Percentiles rank a stretch among this genome's conserved stretches.
phyloP scores from a whole-genome alignment of 2,888 invertebrate species.

The Mythimna ferrago region DNA sequence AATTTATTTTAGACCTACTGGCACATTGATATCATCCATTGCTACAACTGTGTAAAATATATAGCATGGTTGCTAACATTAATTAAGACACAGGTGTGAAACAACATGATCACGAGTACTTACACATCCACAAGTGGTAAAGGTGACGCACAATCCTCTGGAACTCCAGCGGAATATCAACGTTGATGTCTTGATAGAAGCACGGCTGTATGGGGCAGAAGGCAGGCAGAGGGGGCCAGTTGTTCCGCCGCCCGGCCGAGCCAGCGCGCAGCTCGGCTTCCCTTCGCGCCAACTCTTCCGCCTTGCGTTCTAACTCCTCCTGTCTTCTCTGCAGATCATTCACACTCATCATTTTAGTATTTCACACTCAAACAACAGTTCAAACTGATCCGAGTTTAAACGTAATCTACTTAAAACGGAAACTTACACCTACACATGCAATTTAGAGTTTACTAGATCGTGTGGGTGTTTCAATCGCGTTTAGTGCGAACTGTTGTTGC shows the following conservation, averaged over 20 bases:
- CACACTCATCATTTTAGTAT: slow-evolving; percentile 55
- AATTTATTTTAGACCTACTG: too few species aligned
- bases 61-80: neutral
- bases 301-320: slow-evolving; percentile 97
- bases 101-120: slow-evolving; percentile 83
- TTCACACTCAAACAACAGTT: slow-evolving; percentile 20
- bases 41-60: neutral
- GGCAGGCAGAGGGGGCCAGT: slow-evolving; percentile 99
- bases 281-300: slow-evolving; percentile 96
- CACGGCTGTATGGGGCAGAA: slow-evolving; percentile 98
- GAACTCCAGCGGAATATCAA: slow-evolving; percentile 99
- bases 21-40: too few species aligned
- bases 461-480: slow-evolving; percentile 49
- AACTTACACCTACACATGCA: slow-evolving; percentile 59
- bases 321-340: slow-evolving; percentile 93
- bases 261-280: slow-evolving; percentile 95
- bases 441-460: slow-evolving; percentile 53
- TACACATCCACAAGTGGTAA: slow-evolving; percentile 99
- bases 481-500: slow-evolving; percentile 17
- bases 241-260: slow-evolving; percentile 94
- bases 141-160: slow-evolving; percentile 98
- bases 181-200: slow-evolving; percentile 99
- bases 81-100: slow-evolving; percentile 5
- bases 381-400: slow-evolving; percentile 36
- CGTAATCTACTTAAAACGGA: slow-evolving; percentile 59